phyloP scores from a whole-genome alignment of 2,113 vertebrate genomes.

The Coreoperca whiteheadi region DNA sequence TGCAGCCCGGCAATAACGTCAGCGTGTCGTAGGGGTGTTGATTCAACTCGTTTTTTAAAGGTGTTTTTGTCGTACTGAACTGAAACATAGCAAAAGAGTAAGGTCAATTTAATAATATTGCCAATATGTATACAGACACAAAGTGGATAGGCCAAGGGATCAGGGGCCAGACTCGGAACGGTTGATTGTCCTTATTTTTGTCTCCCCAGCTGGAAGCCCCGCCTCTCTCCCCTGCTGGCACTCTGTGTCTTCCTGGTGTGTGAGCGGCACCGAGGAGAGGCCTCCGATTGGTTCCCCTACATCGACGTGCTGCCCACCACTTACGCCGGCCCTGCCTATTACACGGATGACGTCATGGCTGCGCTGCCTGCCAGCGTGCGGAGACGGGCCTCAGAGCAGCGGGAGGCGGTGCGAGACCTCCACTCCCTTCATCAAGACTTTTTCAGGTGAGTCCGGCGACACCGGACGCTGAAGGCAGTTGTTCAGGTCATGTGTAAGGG shows the following conservation, averaged over 20 bases:
- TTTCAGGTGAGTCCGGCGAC: constrained; percentile 74
- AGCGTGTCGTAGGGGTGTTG: neutral
- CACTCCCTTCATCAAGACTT: constrained; percentile 82
- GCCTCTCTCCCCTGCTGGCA: constrained; percentile 87
- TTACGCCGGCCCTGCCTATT: constrained; percentile 90
- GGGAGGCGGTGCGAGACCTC: constrained; percentile 76
- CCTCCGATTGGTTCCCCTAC: constrained; percentile 91
- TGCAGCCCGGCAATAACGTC: neutral
- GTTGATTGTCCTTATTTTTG: neutral
- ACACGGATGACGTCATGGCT: constrained; percentile 75
- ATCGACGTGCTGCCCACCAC: constrained; percentile 87
- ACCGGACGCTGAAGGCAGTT: neutral
- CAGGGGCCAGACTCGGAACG: neutral
- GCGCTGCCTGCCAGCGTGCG: constrained; percentile 84
- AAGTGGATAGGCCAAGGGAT: neutral
- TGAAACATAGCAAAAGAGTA: neutral
- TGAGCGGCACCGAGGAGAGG: constrained; percentile 85
- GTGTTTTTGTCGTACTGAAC: neutral
- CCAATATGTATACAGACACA: neutral
- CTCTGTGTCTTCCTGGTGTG: constrained; percentile 92
- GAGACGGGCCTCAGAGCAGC: constrained; percentile 85
- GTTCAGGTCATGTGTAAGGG: constrained; percentile 58
- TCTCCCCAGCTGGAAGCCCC: constrained; percentile 76
- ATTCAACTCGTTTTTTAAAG: neutral
- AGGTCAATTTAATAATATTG: neutral